Base-by-base conservation (phyloP, 2,113 vertebrate genomes). In the Clupea harengus region DNA sequence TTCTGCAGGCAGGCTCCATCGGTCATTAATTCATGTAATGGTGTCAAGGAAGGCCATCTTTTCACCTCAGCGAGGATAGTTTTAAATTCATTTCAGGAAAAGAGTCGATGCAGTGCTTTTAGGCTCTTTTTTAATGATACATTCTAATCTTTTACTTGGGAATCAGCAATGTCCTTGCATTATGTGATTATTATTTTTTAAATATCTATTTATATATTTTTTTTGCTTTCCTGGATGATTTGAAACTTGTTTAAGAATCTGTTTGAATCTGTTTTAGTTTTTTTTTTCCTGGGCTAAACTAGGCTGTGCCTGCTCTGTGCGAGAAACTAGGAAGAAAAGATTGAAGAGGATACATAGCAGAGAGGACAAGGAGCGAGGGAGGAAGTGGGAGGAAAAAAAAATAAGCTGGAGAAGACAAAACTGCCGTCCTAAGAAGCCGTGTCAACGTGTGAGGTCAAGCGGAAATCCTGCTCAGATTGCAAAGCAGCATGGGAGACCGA, bases 381-480 rank as follows among this genome's bases (percentile, higher is more conserved):
- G 54, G 20, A 20, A 22, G 54, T 39, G 64, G 9, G 64, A 72
- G 11, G 64, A 72, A 32, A 78, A 28, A 15, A 15, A 2, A 10
- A 32, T 11, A 17, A 13, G 20, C 4, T 11, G 5, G 28, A 39
- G 13, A 32, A 78, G 32, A 78, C 28, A 17, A 39, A 81, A 45
- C 86, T 78, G 72, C 72, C 89, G 89, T 86, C 91, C 90, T 25
- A 83, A 86, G 89, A 90, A 86, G 92, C 88, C 67, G 85, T 90
- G 92, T 93, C 92, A 93, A 93, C 86, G 25, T 83, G 88, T 50
- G 83, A 50, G 91, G 92, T 93, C 93, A 92, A 52, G 83, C 86
- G 91, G 87, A 94, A 92, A 93, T 92, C 91, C 92, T 91, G 93
- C 90, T 92, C 92, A 92, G 91, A 94, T 94, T 93, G 93, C 91